A percentile compares a stretch with the other conserved stretches of the same genome.
phyloP scores from a whole-genome alignment of 2,113 vertebrate species.

The Procavia capensis region DNA sequence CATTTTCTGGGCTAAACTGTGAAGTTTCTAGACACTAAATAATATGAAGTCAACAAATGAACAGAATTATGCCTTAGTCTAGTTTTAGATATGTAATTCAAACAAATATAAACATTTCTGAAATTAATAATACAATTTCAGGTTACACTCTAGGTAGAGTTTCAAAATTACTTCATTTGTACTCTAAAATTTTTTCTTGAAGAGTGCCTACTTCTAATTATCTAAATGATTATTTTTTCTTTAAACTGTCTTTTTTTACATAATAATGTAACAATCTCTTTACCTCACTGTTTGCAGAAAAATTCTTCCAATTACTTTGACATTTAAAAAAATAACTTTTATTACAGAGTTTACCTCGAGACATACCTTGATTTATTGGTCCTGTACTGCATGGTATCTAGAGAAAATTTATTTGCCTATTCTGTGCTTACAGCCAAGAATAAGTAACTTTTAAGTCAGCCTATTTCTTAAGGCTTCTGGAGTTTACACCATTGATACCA shows the following conservation, averaged over 20 bases:
- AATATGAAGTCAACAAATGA: neutral
- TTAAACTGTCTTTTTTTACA: conserved; percentile 6
- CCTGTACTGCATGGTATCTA: neutral
- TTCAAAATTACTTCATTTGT: neutral
- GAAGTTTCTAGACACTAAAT: neutral
- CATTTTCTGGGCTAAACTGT: neutral
- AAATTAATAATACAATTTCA: neutral
- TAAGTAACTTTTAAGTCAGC: neutral
- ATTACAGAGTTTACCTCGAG: neutral
- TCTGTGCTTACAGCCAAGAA: neutral
- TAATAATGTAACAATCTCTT: neutral
- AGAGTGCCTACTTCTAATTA: neutral
- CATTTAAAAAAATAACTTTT: neutral
- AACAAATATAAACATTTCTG: neutral
- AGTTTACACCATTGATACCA: neutral
- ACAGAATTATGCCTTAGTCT: neutral
- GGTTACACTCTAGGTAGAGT: neutral
- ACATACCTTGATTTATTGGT: neutral
- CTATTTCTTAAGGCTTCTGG: conserved; percentile 31
- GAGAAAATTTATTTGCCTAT: neutral
- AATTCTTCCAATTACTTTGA: neutral
- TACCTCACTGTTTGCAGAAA: neutral
- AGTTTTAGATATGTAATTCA: neutral
- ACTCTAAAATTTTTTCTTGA: conserved; percentile 8
- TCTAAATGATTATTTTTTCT: neutral